Base-by-base conservation (phyloP, 2,888 invertebrate species). In the Diogma glabrata region DNA sequence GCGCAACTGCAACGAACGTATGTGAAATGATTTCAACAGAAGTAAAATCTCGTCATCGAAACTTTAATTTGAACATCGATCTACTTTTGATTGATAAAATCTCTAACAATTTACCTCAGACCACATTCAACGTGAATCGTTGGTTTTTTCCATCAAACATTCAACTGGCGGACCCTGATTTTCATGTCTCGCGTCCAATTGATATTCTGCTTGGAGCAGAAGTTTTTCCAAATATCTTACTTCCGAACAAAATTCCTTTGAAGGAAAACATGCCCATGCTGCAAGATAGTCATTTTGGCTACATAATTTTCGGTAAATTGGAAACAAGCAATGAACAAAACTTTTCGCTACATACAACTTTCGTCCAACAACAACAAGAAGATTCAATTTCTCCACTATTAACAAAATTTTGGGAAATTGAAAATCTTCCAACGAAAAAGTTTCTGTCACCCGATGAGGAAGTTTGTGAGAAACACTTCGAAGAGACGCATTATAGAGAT, bases 381-480 rank as follows among this genome's bases (percentile, higher is more conserved):
- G 40, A 40, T 10, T 19, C 19, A 5, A 40, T 40, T 19, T 40
- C 40, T 19, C 19, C 40, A 19, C 10, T 38, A 14, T 10, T 38
- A 8, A 38, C 36, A 24, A 53, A 52, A 36, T 53, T 57, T 53
- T 57, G 58, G 57, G 46, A 52, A 23, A n/a, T 57, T 7, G 58
- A 58, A 24, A 52, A 59, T 38, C 46, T 49, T 19, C 48, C 51
- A 50, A 43, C 40, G 5, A 45, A 8, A 2, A 20, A 12, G 14
- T 17, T 47, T n/a, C 28, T 52, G 14, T 51, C 56, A 12, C 20
- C 20, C 3, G 51, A 53, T 9, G 56, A 57, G 47, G 36, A 51
- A 26, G 24, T 26, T 36, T 57, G 58, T 40, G 57, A 60, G 53
- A 26, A 49, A 2, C 53, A 55, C 45, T 57, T 60, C 49, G n/a